Evolutionary conservation across 1,140 invertebrate genomes (phyloP).

Genomic region (Brevipalpus yothersi): DNA sequence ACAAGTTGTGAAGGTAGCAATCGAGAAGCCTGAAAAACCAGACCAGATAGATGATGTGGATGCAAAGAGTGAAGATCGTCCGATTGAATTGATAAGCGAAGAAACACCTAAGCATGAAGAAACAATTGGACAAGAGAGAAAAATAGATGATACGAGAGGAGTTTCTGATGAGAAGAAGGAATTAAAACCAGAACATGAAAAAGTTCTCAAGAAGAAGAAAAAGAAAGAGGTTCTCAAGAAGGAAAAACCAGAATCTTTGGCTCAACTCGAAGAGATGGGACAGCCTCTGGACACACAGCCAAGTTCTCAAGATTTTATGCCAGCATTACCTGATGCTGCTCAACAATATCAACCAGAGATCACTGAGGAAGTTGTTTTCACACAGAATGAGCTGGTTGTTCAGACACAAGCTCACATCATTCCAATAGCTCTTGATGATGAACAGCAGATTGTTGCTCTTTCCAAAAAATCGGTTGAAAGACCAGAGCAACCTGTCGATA

Average conservation of each 20-base stretch:
- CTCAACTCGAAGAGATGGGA: neutral
- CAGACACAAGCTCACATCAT: neutral
- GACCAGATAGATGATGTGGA: no score
- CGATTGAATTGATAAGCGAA: neutral
- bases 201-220: neutral
- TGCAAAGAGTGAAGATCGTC: no score
- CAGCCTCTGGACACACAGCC: neutral
- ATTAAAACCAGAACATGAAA: neutral
- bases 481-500: no score
- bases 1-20: no score
- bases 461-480: no score
- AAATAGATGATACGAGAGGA: neutral
- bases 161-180: no score
- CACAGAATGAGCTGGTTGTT: no score
- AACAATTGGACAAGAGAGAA: neutral
- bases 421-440: neutral
- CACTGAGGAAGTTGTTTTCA: no score
- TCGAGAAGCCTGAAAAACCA: no score
- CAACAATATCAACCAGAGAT: neutral
- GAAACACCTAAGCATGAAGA: neutral
- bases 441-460: neutral
- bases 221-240: neutral
- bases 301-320: no score
- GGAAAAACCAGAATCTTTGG: neutral
- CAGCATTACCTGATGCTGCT: no score